These are phyloP conservation scores for Melanotaenia parkinsoni DNA, from an alignment of 2,797 vertebrate species.

Conservation along the genomic window DNA sequence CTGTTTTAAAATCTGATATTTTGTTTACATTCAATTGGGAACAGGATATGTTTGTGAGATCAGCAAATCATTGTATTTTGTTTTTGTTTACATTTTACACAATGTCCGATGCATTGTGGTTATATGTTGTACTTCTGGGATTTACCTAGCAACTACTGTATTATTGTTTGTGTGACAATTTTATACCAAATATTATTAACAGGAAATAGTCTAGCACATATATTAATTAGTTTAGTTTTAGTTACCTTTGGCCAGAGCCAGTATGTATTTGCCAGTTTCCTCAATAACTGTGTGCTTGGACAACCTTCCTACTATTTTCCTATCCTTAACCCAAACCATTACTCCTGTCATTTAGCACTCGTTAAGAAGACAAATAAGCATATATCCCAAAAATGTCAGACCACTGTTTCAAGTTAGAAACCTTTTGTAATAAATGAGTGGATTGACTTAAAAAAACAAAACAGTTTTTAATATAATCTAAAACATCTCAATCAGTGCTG, in stretches of 20 bases:
- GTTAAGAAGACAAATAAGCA: neutral
- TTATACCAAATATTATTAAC: neutral
- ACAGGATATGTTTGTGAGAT: no score
- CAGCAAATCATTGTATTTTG: no score
- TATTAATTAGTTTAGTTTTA: neutral
- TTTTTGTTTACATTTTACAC: neutral
- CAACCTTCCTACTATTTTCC: neutral
- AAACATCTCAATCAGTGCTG: neutral
- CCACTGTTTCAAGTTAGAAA: neutral
- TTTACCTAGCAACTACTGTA: neutral
- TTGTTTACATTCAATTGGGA: no score
- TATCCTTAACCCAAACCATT: no score
- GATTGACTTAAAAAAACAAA: neutral
- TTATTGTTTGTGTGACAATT: neutral
- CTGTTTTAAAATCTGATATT: no score
- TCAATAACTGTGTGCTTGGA: neutral
- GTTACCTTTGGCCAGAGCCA: neutral
- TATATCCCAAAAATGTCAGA: neutral
- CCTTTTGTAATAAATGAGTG: neutral
- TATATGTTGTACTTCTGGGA: neutral
- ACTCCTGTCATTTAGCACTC: neutral
- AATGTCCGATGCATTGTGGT: neutral
- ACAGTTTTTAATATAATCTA: neutral
- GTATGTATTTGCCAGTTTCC: neutral
- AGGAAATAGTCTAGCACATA: neutral